phyloP scores from a whole-genome alignment of 2,888 invertebrate species.

The Axea sp. region DNA sequence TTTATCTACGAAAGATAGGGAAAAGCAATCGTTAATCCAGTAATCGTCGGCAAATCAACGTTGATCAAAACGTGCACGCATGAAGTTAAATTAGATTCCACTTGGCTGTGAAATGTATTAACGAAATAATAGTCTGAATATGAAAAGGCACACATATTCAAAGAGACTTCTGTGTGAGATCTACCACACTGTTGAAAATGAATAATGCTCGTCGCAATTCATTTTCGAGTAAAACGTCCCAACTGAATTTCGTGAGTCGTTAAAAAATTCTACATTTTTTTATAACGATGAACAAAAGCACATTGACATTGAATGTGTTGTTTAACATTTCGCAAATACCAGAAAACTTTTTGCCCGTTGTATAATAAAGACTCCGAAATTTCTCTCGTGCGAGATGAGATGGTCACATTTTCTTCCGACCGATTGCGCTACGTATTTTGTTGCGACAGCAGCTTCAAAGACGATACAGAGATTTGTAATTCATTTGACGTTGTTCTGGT shows the following conservation, averaged over 20 bases:
- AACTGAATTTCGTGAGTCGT: no score
- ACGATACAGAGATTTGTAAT: conserved; percentile 63
- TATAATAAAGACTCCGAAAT: conserved; percentile 48
- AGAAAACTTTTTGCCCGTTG: no score
- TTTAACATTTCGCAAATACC: no score
- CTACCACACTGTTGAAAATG: conserved; percentile 15
- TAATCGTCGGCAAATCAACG: conserved; percentile 8
- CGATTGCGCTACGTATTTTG: conserved; percentile 47
- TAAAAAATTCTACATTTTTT: no score
- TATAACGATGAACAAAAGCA: no score
- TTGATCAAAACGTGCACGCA: conserved; percentile 7
- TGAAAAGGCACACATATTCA: conserved; percentile 17
- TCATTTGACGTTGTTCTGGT: conserved; percentile 50
- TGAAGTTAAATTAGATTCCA: conserved; percentile 14
- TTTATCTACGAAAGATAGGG: conserved; percentile 4
- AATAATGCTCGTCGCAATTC: conserved; percentile 36
- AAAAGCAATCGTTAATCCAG: conserved; percentile 11
- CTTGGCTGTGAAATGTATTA: neutral
- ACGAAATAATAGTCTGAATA: conserved; percentile 23
- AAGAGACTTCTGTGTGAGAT: conserved; percentile 24
- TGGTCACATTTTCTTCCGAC: conserved; percentile 18
- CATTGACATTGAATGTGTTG: no score
- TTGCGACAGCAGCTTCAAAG: conserved; percentile 56
- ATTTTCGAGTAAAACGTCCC: no score
- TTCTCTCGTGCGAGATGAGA: conserved; percentile 43